A percentile compares a stretch with the other conserved stretches of the same genome.
Evolutionary conservation across 2,888 invertebrate species (phyloP).

Genomic region (Coremacera marginata): DNA sequence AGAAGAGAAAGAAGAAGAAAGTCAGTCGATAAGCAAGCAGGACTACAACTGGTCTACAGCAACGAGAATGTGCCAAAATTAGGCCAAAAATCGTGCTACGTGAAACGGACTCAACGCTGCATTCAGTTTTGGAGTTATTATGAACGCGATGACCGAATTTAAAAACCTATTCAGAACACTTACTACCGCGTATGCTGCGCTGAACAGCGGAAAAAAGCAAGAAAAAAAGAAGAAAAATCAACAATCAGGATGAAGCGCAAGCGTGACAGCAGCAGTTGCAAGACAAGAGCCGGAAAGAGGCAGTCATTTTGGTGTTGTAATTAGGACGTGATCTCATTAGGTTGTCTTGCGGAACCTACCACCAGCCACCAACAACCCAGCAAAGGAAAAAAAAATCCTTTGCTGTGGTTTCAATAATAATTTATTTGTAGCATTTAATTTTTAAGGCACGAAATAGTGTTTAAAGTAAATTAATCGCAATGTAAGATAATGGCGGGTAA

Average conservation of each 20-base stretch:
- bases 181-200: background rate
- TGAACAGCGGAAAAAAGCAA: background rate
- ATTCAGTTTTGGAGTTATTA: background rate
- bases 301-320: slow-evolving; percentile 35
- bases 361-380: too few species aligned
- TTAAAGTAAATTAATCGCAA: slow-evolving; percentile 28
- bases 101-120: background rate
- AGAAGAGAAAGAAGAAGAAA: background rate
- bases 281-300: background rate
- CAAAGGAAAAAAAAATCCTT: too few species aligned
- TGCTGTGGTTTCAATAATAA: background rate
- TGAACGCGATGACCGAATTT: slow-evolving; percentile 32
- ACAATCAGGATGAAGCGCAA: background rate
- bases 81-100: background rate
- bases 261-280: background rate
- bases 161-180: slow-evolving; percentile 30
- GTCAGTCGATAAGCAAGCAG: background rate
- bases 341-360: background rate
- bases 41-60: background rate
- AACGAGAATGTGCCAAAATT: background rate
- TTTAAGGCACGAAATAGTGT: slow-evolving; percentile 24
- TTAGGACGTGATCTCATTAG: slow-evolving; percentile 44
- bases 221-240: background rate
- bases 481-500: slow-evolving; percentile 26
- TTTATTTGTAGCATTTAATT: slow-evolving; percentile 17